These are phyloP conservation scores for Tragelaphus oryx DNA, from an alignment of 2,797 vertebrate species.

Conservation along the genomic window DNA sequence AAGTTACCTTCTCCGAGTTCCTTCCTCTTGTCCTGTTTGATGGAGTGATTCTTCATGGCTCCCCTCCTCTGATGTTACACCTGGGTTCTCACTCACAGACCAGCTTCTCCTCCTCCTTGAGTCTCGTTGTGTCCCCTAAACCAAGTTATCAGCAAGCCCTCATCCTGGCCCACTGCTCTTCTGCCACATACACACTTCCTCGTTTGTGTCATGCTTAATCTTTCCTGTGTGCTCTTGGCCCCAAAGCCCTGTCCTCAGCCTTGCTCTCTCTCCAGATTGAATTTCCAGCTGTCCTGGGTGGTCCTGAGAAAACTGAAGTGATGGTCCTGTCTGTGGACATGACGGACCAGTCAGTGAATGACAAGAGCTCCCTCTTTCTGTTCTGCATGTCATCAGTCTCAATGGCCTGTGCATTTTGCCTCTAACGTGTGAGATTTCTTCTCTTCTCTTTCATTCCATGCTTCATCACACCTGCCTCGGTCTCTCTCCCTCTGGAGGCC, in stretches of 20 bases:
- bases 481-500: background rate
- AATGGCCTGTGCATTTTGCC: background rate
- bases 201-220: background rate
- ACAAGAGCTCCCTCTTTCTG: background rate
- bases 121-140: background rate
- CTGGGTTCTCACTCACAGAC: background rate
- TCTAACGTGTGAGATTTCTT: background rate
- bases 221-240: background rate
- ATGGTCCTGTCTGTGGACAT: background rate
- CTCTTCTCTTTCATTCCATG: background rate
- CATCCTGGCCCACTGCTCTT: background rate
- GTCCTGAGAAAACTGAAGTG: background rate
- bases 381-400: background rate
- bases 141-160: rapidly evolving
- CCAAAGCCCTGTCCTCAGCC: background rate
- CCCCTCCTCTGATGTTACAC: too few relatives aligned
- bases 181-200: background rate
- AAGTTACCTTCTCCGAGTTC: background rate
- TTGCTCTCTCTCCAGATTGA: background rate
- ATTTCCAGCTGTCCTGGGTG: background rate
- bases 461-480: background rate
- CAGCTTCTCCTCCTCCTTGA: background rate
- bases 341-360: rapidly evolving
- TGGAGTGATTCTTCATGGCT: background rate
- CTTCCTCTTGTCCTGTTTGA: background rate